Base-by-base conservation (phyloP, 2,888 invertebrate species). In the Exephanes ischioxanthus region DNA sequence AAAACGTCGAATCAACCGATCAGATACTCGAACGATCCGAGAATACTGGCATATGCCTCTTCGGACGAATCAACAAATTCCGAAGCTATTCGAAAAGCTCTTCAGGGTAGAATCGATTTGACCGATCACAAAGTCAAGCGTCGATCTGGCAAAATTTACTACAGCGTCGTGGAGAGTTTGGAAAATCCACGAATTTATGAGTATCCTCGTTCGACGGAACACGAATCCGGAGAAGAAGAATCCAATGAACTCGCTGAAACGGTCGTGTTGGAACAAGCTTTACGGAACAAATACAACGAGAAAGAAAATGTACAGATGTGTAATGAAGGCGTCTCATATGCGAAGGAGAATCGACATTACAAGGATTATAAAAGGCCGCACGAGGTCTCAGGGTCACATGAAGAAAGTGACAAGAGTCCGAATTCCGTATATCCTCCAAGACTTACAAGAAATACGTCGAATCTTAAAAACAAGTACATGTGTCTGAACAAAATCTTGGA, bases 161-260 rank as follows among this genome's bases (percentile, higher is more conserved):
- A 86, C 63, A 83, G 83, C 7, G n/a, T 88, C 3, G 85, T 88
- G 4, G 90, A 89, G n/a, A 87, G 84, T 66, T 30, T 85, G 2
- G 80, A 89, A 19, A 84, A 82, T 16, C 88, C 89, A 2, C 37
- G 70, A 33, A 79, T 84, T 48, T 66, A 81, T 48, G 61, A 78
- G 14, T 70, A 81, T 51, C 81, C 51, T 3, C 37, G 11, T 19
- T 3, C 22, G 14, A 61, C 55, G 66, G 51, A 71, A 16, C 58
- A 37, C 45, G 48, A 77, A 30, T 72, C 58, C 11, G 33, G 11
- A 14, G 67, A 73, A 19, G 33, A 51, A 45, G 6, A 45, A 37
- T 75, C 68, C 3, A n/a, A 26, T 1, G 79, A 75, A 58, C 16
- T 26, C 14, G n/a, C 19, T 33, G 51, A 55, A 26, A 48, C 53